Base-by-base conservation (phyloP, 1,140 invertebrate genomes). In the Ips typographus region DNA sequence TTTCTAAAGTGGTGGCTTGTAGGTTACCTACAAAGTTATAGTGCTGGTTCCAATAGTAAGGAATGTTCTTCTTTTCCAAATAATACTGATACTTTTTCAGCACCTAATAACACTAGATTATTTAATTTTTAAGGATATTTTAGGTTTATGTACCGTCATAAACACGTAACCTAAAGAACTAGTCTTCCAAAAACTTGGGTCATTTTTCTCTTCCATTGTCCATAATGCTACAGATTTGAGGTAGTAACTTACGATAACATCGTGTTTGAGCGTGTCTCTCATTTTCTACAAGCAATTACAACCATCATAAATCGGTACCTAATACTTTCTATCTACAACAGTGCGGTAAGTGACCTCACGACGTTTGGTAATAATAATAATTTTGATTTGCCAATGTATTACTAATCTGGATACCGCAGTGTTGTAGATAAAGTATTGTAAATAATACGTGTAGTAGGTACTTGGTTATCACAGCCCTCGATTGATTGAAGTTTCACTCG, bases 171-270 rank as follows among this genome's bases (percentile, higher is more conserved):
- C 53, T 5, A 64, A 51, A 4, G 61, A 64, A 53, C 7, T 40
- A 22, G 22, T 22, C 5, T 41, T 44, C 47, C 51, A 64, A 43
- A 64, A 64, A n/a, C 2, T 40, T 39, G n/a, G 3, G 8, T 63
- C 60, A 5, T 51, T 63, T 39, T 57, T 37, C 7, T 61, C 61
- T 6, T 64, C 47, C n/a, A 53, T 42, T 1, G 40, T 40, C 61
- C 61, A 64, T 41, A 64, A 64, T n/a, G 47, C 61, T 8, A 64
- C 51, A 36, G 47, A 53, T 64, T 64, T 64, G 5, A 64, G 52
- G 22, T 64, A 64, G 22, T 64, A 64, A 42, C 61, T 64, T 4
- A 51, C 49, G 38, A 61, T 61, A 1, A 8, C 22, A 4, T 55
- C n/a, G 22, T 65, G 51, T 2, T 37, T 7, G 7, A 43, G 43